Evolutionary conservation across 1,140 invertebrate genomes (phyloP).

Genomic region (Aphis craccivora): DNA sequence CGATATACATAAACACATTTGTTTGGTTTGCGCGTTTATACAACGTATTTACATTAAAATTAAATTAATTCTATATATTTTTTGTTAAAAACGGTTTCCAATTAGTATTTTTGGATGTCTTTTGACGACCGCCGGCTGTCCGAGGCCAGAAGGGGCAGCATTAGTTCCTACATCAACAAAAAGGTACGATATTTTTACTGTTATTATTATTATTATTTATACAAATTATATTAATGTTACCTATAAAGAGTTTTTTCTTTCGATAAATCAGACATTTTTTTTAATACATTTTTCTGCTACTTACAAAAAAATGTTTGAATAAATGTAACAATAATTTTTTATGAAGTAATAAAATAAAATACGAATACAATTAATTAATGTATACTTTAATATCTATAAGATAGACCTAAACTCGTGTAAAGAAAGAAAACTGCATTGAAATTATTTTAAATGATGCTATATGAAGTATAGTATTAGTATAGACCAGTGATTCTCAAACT

Average conservation of each 20-base stretch:
- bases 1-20: background rate
- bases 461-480: no score
- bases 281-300: background rate
- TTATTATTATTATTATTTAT: background rate
- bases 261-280: background rate
- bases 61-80: background rate
- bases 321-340: background rate
- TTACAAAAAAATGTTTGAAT: background rate
- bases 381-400: no score
- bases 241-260: background rate
- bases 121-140: slow-evolving; percentile 48
- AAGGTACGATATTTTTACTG: slow-evolving; percentile 1
- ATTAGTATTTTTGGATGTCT: slow-evolving; percentile 50
- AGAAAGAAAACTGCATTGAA: no score
- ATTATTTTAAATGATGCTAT: no score
- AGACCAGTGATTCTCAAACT: no score
- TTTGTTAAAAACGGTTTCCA: background rate
- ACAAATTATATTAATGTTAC: background rate
- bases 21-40: background rate
- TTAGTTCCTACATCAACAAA: slow-evolving; percentile 43
- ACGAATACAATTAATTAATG: background rate
- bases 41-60: background rate
- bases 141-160: slow-evolving; percentile 52
- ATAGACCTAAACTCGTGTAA: no score
- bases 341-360: background rate